phyloP scores from a whole-genome alignment of 2,797 vertebrate genomes.

The Falco concolor region DNA sequence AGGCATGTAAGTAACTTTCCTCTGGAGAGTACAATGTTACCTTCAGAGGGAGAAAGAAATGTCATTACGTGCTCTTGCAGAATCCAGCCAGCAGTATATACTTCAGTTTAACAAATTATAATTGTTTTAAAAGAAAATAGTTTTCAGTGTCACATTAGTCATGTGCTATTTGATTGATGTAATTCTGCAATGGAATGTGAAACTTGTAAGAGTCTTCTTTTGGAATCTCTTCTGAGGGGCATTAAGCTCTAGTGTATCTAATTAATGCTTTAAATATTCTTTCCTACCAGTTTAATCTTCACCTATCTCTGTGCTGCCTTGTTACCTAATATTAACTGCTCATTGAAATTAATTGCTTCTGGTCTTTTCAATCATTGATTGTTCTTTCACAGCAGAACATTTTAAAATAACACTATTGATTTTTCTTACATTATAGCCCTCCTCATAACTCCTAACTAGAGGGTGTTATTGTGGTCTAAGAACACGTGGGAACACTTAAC shows the following conservation, averaged over 20 bases:
- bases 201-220: background rate
- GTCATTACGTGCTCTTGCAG: background rate
- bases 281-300: slow-evolving; percentile 31
- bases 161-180: background rate
- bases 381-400: slow-evolving; percentile 28
- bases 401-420: slow-evolving; percentile 46
- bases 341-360: slow-evolving; percentile 5
- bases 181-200: slow-evolving; percentile 18
- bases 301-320: background rate
- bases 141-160: background rate
- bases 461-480: background rate
- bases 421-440: slow-evolving; percentile 8
- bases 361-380: background rate
- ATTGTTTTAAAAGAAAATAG: background rate
- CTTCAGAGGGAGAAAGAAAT: background rate
- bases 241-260: slow-evolving; percentile 3
- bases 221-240: background rate
- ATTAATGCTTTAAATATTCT: slow-evolving; percentile 45
- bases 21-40: background rate
- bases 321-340: slow-evolving; percentile 24
- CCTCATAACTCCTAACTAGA: background rate
- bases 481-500: background rate
- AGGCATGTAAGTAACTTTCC: background rate
- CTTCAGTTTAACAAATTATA: background rate
- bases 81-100: background rate